Evolutionary conservation across 92 coral and sea anemone genomes (phyloP), one percentile per base, ranked within the genome.

Genomic region (Epizoanthus stellaris): DNA sequence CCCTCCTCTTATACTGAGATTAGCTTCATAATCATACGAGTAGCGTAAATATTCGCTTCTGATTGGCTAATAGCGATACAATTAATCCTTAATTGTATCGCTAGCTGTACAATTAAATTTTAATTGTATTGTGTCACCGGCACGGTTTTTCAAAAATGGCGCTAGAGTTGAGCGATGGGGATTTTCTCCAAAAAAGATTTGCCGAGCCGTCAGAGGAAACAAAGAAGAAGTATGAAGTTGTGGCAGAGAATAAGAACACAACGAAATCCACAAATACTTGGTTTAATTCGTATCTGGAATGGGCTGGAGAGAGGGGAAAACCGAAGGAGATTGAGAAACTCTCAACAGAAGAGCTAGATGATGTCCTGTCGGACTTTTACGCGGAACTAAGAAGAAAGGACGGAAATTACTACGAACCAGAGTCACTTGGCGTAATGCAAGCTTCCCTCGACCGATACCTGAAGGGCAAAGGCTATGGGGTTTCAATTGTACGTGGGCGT

Each of bases 361-460:
- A 83, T 64, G 54, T 84, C 74, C 85, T 90, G 16, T 8, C 57
- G 52, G 66, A 87, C 83, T 90, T 87, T 73, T 90, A 90, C 83
- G 66, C 91, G 6, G 88, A 87, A 52, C 87, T 91, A 4, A 87
- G 87, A 80, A 84, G 68, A 66, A 59, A 23, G 61, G 72, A 80
- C 36, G 89, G 88, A 23, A 60, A 70, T 10, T 75, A 73, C 70
- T 80, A 85, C 67, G 87, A 85, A 45, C 84, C 89, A 21, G 90
- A 64, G 70, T 89, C 84, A 10, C 90, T 89, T 19, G 54, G 67
- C 62, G 86, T 89, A 16, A 89, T 89, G 92, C 90, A 86, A 69
- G 58, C 80, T 76, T 76, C 71, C 70, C 73, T 80, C 60, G 86
- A 85, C n/a, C 73, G 77, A 1, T 34, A 89, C 63, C 63, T 89